Evolutionary conservation across 2,113 vertebrate species (phyloP).

Genomic region (Empidonax traillii): DNA sequence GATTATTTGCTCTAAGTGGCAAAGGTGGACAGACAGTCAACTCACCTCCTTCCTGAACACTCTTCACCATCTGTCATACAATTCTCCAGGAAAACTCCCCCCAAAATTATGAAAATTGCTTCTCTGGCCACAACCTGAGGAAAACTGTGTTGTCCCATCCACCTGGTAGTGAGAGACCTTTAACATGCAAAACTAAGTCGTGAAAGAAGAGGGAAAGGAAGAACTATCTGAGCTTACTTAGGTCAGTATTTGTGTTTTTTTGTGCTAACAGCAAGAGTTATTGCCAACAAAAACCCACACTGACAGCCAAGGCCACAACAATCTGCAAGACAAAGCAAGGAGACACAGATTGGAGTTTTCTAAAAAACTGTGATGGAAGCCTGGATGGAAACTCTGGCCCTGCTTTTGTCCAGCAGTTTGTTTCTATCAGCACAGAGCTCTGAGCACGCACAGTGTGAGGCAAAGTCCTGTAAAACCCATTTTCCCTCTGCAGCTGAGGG

Average conservation of each 20-base stretch:
- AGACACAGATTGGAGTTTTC: not conserved
- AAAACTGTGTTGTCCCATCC: not conserved
- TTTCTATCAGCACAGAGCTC: too few relatives aligned
- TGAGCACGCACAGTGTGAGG: accelerated
- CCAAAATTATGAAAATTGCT: not conserved
- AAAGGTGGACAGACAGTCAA: not conserved
- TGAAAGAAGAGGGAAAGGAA: not conserved
- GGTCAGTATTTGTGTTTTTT: not conserved
- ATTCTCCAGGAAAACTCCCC: not conserved
- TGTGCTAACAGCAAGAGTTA: not conserved
- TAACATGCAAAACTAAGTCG: accelerated
- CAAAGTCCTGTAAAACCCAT: not conserved
- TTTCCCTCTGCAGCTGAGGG: not conserved
- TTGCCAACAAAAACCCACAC: not conserved
- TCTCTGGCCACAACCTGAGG: not conserved
- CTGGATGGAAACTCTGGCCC: accelerated
- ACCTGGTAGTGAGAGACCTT: not conserved
- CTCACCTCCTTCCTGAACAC: not conserved
- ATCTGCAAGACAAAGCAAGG: not conserved
- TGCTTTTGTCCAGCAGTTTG: accelerated
- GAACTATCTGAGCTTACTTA: not conserved
- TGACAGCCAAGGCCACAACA: not conserved
- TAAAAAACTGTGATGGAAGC: not conserved
- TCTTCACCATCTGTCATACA: not conserved
- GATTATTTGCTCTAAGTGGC: too few relatives aligned